phyloP scores from a whole-genome alignment of 2,888 invertebrate genomes.

The Girardia tigrina region DNA sequence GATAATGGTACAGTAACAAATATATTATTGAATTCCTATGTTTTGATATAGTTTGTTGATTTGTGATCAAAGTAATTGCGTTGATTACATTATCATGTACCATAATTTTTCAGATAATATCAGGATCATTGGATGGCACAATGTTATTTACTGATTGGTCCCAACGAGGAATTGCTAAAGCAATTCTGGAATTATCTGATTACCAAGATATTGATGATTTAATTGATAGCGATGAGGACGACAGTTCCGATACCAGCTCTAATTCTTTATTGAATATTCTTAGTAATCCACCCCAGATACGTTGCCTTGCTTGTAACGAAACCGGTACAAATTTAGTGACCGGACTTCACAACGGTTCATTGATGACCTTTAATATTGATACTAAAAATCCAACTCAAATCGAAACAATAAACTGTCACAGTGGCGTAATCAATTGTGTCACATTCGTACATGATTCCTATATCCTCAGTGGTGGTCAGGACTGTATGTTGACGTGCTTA shows the following conservation, averaged over 20 bases:
- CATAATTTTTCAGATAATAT: conserved; percentile 17
- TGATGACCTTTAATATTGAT: conserved; percentile 5
- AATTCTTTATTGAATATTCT: conserved; percentile 19
- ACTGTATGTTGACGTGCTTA: conserved; percentile 1
- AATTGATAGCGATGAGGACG: background rate
- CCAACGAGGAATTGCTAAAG: conserved; percentile 12
- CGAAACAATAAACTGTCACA: conserved; percentile 6
- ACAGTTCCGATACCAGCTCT: conserved; percentile 1
- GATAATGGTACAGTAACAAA: too few species aligned
- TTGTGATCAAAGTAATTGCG: too few species aligned
- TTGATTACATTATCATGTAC: too few species aligned
- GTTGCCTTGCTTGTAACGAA: conserved; percentile 23
- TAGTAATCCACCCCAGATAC: conserved; percentile 2
- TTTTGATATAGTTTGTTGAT: too few species aligned
- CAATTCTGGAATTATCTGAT: background rate
- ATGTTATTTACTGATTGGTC: conserved; percentile 20
- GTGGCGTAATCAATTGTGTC: background rate
- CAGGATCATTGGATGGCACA: conserved; percentile 6
- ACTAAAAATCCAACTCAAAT: conserved; percentile 18
- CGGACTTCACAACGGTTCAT: conserved; percentile 15
- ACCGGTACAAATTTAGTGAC: conserved; percentile 5
- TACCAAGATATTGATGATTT: conserved; percentile 15
- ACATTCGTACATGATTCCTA: conserved; percentile 13
- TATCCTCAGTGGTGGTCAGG: conserved; percentile 8
- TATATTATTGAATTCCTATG: too few species aligned